Evolutionary conservation across 2,797 vertebrate genomes (phyloP), one percentile per base, ranked within the genome.

Genomic region (Galago senegalensis): DNA sequence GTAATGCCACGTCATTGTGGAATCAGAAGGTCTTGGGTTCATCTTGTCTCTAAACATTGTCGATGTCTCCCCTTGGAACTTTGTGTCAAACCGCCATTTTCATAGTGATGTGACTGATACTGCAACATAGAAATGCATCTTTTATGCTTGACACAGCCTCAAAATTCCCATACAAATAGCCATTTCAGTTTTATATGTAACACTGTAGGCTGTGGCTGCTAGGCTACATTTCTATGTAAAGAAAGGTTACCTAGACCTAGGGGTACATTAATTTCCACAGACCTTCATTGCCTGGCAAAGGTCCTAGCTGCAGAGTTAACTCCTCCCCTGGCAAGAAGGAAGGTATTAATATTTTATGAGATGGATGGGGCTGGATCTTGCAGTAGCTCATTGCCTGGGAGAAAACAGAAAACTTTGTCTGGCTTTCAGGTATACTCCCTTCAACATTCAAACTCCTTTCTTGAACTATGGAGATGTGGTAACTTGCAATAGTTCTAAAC

Each of bases 381-480:
- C 89, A 97, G 65, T 91, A 96, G 93, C 53, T 82, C 88, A 91
- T 49, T 43, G 37, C 89, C 94, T 46, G 70, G 56, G 56, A 72
- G 96, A 95, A 96, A 97, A 97, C 1, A 5, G 37, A 96, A 93
- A 85, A 85, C 96, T 97, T 97, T 98, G 97, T 97, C 94, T 97
- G 91, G 84, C 60, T 93, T 96, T 91, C 89, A 95, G 93, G 80
- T 98, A 95, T 96, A 83, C 77, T 97, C 97, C 94, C 95, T 80
- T 89, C 77, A 89, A 88, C 83, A 93, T 84, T 77, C 93, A 95
- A 97, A 93, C 91, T 95, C 61, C 80, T 97, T 95, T 90, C 87
- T 96, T 96, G 95, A 97, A 96, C 97, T 75, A 76, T 80, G 95
- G 98, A 98, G 97, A 98, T 98, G 98, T 98, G 97, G 97, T 91